A percentile compares a stretch with the other conserved stretches of the same genome.
Evolutionary conservation across 2,888 invertebrate genomes (phyloP).

Genomic region (Drosophila affinis): DNA sequence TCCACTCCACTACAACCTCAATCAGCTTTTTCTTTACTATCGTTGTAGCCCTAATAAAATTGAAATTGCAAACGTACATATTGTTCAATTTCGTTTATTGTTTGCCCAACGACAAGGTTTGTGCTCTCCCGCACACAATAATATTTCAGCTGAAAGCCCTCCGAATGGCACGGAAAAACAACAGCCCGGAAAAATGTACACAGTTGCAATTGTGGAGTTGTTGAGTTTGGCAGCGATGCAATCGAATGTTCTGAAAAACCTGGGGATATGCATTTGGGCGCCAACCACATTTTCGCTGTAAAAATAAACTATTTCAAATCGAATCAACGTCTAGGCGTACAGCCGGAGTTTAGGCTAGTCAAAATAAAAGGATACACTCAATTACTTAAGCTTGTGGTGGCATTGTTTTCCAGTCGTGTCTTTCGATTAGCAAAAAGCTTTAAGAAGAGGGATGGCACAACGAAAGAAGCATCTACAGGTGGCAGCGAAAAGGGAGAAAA

Average conservation of each 20-base stretch:
- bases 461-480: background rate
- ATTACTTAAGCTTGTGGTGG: background rate
- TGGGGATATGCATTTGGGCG: conserved; percentile 21
- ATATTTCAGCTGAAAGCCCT: conserved; percentile 22
- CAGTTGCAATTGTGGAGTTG: background rate
- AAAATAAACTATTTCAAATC: conserved; percentile 23
- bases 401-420: background rate
- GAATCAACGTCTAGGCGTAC: background rate
- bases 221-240: conserved; percentile 19
- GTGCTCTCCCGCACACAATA: conserved; percentile 6
- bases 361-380: background rate
- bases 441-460: background rate
- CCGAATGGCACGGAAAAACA: conserved; percentile 25
- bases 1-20: background rate
- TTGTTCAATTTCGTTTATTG: conserved; percentile 42
- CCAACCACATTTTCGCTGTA: background rate
- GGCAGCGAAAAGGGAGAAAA: conserved; percentile 47
- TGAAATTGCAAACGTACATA: conserved; percentile 4
- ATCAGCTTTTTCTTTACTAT: background rate
- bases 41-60: conserved; percentile 3
- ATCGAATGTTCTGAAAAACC: conserved; percentile 26
- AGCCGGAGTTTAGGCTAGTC: background rate
- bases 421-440: background rate
- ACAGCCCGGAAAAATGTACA: background rate
- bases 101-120: conserved; percentile 1